Base-by-base conservation (phyloP, 1,140 invertebrate species). In the Plodia interpunctella region DNA sequence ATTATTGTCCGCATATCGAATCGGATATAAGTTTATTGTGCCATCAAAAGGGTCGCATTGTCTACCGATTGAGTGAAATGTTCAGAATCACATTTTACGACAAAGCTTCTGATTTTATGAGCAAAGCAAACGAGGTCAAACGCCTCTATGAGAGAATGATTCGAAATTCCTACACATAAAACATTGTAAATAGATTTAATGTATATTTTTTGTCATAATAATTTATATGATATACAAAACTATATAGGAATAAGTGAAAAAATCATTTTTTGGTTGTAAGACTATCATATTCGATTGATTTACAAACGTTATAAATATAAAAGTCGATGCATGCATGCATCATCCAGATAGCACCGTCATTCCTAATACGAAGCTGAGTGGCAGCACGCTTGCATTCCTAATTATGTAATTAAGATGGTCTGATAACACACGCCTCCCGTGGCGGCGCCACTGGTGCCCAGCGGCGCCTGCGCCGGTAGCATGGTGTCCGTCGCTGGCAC, bases 401-500 rank as follows among this genome's bases (percentile, higher is more conserved):
- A 71, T 71, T 65, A 65, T 60, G 60, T 61, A 61, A 67, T 71
- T 71, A 67, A 63, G 64, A 64, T 70, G 52, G 25, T 49, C 52
- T 51, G 59, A 63, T 68, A 65, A 9, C 49, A 25, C n/a, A n/a
- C n/a, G 50, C 32, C 28, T 60, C 25, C 49, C 54, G n/a, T 28
- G 57, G 18, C 44, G 57, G 18, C 8, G 32, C 15, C 53, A 50
- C 28, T 53, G 57, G 51, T 59, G 50, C 55, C 21, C 21, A 6
- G 21, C 21, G 21, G 21, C 21, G 21, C 21, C 21, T 25, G 21
- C 21, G 21, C 21, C 6, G 21, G 21, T 25, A 25, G 2, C 21
- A 6, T 6, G 21, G 21, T 25, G 21, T 25, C 21, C 21, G 13
- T 15, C 38, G 38, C 8, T 0, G 10, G 13, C 8, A 44, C 13